A percentile compares a stretch with the other conserved stretches of the same genome.
Evolutionary conservation across 2,888 invertebrate species (phyloP).

Genomic region (Proisotoma minuta): DNA sequence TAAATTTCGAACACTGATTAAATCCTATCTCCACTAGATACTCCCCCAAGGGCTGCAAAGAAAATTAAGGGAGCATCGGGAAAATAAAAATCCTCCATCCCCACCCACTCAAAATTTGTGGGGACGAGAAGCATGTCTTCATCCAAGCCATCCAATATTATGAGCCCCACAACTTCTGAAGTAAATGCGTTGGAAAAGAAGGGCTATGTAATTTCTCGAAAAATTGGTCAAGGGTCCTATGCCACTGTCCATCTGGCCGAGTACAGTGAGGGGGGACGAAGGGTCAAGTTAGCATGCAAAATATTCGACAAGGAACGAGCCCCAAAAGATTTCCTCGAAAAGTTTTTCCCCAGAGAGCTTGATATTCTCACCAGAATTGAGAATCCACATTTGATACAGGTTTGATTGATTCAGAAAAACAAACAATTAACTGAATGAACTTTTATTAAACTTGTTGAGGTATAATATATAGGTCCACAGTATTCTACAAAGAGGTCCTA

Average conservation of each 20-base stretch:
- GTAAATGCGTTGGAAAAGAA: slow-evolving; percentile 77
- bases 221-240: slow-evolving; percentile 87
- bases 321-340: slow-evolving; percentile 80
- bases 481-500: slow-evolving; percentile 73
- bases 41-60: too few relatives aligned
- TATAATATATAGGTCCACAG: slow-evolving; percentile 61
- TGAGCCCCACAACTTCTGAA: slow-evolving; percentile 58
- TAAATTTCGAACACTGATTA: too few relatives aligned
- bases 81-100: too few relatives aligned
- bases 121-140: slow-evolving; percentile 9
- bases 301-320: slow-evolving; percentile 86
- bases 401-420: background rate
- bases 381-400: slow-evolving; percentile 76
- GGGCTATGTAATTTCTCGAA: slow-evolving; percentile 76
- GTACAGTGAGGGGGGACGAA: slow-evolving; percentile 65
- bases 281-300: slow-evolving; percentile 74
- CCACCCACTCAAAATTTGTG: background rate
- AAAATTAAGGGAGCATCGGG: too few relatives aligned
- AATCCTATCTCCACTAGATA: too few relatives aligned
- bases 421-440: slow-evolving; percentile 42
- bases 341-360: slow-evolving; percentile 89
- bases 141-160: slow-evolving; percentile 36
- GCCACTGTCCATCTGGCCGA: slow-evolving; percentile 84
- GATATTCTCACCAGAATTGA: slow-evolving; percentile 83
- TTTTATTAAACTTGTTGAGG: slow-evolving; percentile 53